Base-by-base conservation (phyloP, 2,888 invertebrate species). In the Caradrina clavipalpis region DNA sequence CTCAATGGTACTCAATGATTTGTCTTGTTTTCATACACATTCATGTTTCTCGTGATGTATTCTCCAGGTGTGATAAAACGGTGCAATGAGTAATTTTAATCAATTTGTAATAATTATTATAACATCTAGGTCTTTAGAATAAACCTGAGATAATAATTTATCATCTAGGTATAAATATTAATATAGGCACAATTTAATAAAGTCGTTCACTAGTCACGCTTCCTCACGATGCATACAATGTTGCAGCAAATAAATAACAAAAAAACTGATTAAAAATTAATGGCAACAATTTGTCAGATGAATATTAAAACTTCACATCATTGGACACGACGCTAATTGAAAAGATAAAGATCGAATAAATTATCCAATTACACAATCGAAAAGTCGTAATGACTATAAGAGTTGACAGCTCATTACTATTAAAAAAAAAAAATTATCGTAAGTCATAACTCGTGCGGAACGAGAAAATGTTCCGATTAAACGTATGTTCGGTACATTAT, bases 291-390 rank as follows among this genome's bases (percentile, higher is more conserved):
- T 90, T 90, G 89, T 89, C 87, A 86, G 81, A 73, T 78, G 68
- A 78, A 83, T 81, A 83, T 80, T 84, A 85, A 83, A 85, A 75
- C 74, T 76, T 79, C 71, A 76, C 81, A 76, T 80, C 78, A 76
- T 82, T 79, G 79, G 72, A 85, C 81, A 83, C 80, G 86, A 89
- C 86, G 82, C 85, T 88, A 89, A 91, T 91, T 90, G 89, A 88
- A 88, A 89, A 88, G 91, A 92, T 92, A 91, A 90, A 81, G 86
- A 91, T 92, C 92, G 82, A 84, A 88, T 89, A 89, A 89, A 90
- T 92, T 90, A 88, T 87, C 85, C 91, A 91, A 91, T 92, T 91
- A 91, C 83, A 87, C 88, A 88, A 90, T 90, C 87, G 87, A 88
- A 88, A 87, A 85, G 76, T 83, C 75, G 82, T 89, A 91, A 91